Evolutionary conservation across 2,797 vertebrate species (phyloP).

Genomic region (Thamnophis elegans): DNA sequence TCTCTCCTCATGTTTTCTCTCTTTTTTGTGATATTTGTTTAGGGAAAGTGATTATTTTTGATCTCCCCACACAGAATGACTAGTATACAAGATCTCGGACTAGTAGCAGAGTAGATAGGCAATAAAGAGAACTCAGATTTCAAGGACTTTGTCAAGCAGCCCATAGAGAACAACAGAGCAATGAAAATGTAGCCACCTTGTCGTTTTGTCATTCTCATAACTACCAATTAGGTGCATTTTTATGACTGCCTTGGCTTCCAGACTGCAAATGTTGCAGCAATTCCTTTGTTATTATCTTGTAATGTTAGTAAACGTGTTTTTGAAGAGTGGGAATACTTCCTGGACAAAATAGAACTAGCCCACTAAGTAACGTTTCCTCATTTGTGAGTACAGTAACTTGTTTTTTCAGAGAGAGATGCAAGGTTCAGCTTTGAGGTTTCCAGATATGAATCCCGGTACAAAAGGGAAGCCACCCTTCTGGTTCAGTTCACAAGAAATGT

Average conservation of each 20-base stretch:
- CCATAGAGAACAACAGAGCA: slow-evolving; percentile 54
- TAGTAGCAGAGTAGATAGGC: slow-evolving; percentile 63
- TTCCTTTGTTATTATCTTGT: slow-evolving; percentile 18
- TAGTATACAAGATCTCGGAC: slow-evolving; percentile 53
- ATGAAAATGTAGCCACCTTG: slow-evolving; percentile 57
- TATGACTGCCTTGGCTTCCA: slow-evolving; percentile 20
- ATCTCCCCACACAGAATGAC: slow-evolving; percentile 54
- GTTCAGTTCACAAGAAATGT: not conserved
- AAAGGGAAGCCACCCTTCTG: not conserved
- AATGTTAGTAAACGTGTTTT: slow-evolving; percentile 28
- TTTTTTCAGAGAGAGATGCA: not conserved
- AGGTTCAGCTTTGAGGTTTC: not conserved
- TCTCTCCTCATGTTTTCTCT: too few species aligned
- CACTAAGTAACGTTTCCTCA: slow-evolving; percentile 22
- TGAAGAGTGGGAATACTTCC: slow-evolving; percentile 24
- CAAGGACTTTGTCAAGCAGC: slow-evolving; percentile 63
- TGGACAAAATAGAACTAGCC: slow-evolving; percentile 1
- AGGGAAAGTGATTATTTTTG: slow-evolving; percentile 53
- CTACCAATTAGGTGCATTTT: slow-evolving; percentile 46
- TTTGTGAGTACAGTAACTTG: not conserved
- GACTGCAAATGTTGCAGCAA: not conserved
- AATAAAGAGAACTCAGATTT: slow-evolving; percentile 67
- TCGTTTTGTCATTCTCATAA: slow-evolving; percentile 48
- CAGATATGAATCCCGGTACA: not conserved
- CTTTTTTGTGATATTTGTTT: slow-evolving; percentile 60